These are phyloP conservation scores for Tetrao urogallus DNA, from an alignment of 2,113 vertebrate species.

Conservation along the genomic window DNA sequence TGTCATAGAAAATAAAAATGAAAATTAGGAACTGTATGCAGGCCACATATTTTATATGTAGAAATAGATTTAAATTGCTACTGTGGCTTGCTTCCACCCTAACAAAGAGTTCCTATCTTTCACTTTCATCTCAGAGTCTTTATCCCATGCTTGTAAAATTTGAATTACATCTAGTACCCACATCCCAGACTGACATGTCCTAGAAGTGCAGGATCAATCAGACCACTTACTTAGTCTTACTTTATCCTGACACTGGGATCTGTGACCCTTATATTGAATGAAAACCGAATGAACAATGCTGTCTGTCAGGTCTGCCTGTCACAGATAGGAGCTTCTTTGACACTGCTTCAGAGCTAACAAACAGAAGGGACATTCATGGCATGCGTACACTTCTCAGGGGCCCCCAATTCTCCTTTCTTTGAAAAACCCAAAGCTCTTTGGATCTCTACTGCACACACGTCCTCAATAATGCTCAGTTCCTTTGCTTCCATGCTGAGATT, in stretches of 20 bases:
- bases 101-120: neutral
- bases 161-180: neutral
- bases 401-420: neutral
- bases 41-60: neutral
- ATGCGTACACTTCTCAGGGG: neutral
- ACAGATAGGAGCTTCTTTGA: conserved; percentile 54
- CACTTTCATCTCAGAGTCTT: neutral
- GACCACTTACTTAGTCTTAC: neutral
- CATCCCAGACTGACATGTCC: neutral
- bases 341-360: neutral
- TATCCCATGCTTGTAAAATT: neutral
- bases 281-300: neutral
- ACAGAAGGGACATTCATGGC: conserved; percentile 55
- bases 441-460: neutral
- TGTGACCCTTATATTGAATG: neutral
- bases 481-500: conserved; percentile 8
- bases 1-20: neutral
- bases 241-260: neutral
- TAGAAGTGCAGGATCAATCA: neutral
- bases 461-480: conserved; percentile 17
- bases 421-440: conserved; percentile 28
- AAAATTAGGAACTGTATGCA: neutral
- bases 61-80: neutral
- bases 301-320: conserved; percentile 23
- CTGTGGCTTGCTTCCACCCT: neutral